Conservation (phyloP, 2,797 vertebrate species). For the Phrynocephalus forsythii region DNA sequence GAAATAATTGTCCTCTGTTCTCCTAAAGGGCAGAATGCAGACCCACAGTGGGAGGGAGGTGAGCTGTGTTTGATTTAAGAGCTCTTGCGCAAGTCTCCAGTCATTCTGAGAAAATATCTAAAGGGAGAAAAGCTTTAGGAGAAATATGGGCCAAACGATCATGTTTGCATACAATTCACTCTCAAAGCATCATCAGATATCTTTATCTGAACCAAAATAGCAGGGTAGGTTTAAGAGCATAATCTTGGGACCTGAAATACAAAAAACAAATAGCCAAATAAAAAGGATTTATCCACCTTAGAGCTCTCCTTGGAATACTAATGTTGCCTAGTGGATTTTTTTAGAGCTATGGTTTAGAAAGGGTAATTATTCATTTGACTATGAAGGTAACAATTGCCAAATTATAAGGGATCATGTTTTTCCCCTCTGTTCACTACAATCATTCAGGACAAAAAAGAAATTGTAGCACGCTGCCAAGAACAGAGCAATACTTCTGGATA, state of each 20-base stretch:
- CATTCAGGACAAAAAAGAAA: background rate
- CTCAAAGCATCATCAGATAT: slow-evolving; percentile 7
- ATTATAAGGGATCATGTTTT: slow-evolving; percentile 4
- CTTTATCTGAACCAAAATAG: background rate
- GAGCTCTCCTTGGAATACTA: background rate
- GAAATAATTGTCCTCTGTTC: background rate
- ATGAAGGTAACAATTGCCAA: slow-evolving; percentile 8
- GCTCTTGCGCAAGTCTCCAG: background rate
- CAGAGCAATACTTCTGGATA: background rate
- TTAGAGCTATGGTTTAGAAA: background rate
- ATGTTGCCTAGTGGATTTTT: background rate
- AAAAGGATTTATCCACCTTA: background rate
- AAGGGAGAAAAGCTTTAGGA: background rate
- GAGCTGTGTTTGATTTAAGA: background rate
- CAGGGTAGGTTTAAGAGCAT: background rate
- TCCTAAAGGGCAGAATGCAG: background rate
- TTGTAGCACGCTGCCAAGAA: slow-evolving; percentile 1
- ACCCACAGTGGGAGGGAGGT: background rate
- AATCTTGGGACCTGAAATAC: background rate
- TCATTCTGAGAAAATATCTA: slow-evolving; percentile 5
- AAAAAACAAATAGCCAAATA: background rate
- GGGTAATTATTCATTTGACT: slow-evolving; percentile 5
- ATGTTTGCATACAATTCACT: slow-evolving; percentile 13
- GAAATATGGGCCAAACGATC: slow-evolving; percentile 10
- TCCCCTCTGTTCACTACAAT: background rate